A percentile compares a stretch with the other conserved stretches of the same genome.
Evolutionary conservation across 2,888 invertebrate genomes (phyloP).

Genomic region (Toxonevra muliebris): DNA sequence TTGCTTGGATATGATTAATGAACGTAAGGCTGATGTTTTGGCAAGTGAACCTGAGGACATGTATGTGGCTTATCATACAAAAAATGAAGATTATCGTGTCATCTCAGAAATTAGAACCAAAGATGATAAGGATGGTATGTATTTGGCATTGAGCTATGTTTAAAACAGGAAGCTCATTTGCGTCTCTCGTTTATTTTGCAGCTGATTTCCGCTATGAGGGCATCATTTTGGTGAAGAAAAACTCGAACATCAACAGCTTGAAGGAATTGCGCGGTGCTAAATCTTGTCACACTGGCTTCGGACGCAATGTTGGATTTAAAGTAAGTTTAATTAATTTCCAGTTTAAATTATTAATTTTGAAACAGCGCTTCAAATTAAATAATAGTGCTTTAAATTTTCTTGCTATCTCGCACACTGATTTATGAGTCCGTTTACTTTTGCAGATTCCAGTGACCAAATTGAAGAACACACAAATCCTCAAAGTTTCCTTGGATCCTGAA

Average conservation of each 20-base stretch:
- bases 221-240: slow-evolving; percentile 81
- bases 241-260: slow-evolving; percentile 74
- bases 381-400: too few relatives aligned
- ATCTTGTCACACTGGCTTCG: slow-evolving; percentile 88
- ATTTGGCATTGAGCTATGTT: neutral
- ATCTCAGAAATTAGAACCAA: slow-evolving; percentile 80
- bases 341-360: too few relatives aligned
- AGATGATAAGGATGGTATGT: slow-evolving; percentile 76
- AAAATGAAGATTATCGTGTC: slow-evolving; percentile 78
- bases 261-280: slow-evolving; percentile 78
- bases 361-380: too few relatives aligned
- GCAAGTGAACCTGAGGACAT: slow-evolving; percentile 88
- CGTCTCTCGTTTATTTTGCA: slow-evolving; percentile 49
- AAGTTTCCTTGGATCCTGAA: slow-evolving; percentile 59
- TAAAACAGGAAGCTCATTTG: neutral
- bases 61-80: slow-evolving; percentile 80
- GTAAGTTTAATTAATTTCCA: slow-evolving; percentile 59
- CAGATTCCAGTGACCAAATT: slow-evolving; percentile 79
- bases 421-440: neutral
- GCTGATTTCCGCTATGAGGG: slow-evolving; percentile 84
- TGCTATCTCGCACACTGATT: too few relatives aligned
- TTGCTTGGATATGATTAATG: slow-evolving; percentile 79
- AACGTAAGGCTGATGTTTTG: slow-evolving; percentile 81
- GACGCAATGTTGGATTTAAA: slow-evolving; percentile 89
- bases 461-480: slow-evolving; percentile 71